These are phyloP conservation scores for Boleophthalmus pectinirostris DNA, from an alignment of 2,113 vertebrate genomes.

Conservation along the genomic window DNA sequence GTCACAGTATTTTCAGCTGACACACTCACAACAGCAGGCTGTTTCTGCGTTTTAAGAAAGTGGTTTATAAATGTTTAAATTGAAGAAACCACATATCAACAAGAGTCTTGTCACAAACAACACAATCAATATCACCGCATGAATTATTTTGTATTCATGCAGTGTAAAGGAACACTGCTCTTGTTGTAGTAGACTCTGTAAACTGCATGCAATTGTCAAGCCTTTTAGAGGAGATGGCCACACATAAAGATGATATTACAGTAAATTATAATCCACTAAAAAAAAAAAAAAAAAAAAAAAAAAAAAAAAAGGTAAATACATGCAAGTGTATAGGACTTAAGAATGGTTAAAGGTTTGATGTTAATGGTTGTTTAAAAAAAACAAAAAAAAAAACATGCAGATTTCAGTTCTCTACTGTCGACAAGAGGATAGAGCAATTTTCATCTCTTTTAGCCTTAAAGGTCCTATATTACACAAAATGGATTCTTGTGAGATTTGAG, in stretches of 20 bases:
- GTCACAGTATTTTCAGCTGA: slow-evolving; percentile 1
- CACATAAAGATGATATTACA: neutral
- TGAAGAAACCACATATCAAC: neutral
- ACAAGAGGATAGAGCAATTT: slow-evolving; percentile 52
- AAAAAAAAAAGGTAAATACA: too few relatives aligned
- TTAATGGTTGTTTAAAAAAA: too few relatives aligned
- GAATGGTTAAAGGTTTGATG: too few relatives aligned
- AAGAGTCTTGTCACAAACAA: neutral
- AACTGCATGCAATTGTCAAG: neutral
- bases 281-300: too few relatives aligned
- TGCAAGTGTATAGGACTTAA: too few relatives aligned
- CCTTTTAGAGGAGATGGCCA: neutral
- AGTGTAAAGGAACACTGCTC: neutral
- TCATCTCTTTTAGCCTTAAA: slow-evolving; percentile 26
- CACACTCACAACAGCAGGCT: neutral
- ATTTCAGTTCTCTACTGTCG: slow-evolving; percentile 30
- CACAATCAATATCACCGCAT: neutral
- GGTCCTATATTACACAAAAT: too few relatives aligned
- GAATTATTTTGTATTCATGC: neutral
- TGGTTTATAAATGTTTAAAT: neutral
- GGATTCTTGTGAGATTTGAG: too few relatives aligned
- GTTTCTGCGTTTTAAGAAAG: neutral
- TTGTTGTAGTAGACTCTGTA: neutral
- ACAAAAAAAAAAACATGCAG: neutral
- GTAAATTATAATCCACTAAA: neutral